Evolutionary conservation across 2,888 invertebrate species (phyloP).

Genomic region (Drosophila setosimentum): DNA sequence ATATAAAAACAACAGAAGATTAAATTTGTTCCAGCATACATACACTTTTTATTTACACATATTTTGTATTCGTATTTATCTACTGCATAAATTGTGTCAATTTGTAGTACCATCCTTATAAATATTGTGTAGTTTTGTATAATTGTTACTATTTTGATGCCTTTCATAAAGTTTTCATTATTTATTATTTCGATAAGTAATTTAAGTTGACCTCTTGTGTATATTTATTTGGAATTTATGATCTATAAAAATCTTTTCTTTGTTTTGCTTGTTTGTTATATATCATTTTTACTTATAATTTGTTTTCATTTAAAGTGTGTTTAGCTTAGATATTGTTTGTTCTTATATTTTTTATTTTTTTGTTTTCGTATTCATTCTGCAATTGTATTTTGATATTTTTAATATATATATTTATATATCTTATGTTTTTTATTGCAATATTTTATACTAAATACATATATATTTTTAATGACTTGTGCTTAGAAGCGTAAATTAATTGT

Average conservation of each 20-base stretch:
- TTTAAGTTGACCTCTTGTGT: slow-evolving; percentile 44
- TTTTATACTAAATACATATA: slow-evolving; percentile 62
- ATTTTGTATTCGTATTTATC: slow-evolving; percentile 52
- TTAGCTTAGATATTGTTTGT: slow-evolving; percentile 30
- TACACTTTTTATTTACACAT: slow-evolving; percentile 60
- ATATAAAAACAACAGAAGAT: slow-evolving; percentile 54
- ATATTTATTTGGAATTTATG: slow-evolving; percentile 50
- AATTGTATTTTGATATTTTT: slow-evolving; percentile 20
- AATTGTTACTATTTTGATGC: slow-evolving; percentile 48
- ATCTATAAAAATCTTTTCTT: slow-evolving; percentile 56
- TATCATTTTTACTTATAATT: slow-evolving; percentile 17
- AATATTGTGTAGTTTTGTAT: slow-evolving; percentile 65
- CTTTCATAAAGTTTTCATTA: slow-evolving; percentile 35
- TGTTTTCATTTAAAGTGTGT: slow-evolving; percentile 8
- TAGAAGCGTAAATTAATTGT: slow-evolving; percentile 63
- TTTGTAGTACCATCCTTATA: slow-evolving; percentile 49
- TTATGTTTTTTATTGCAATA: slow-evolving; percentile 23
- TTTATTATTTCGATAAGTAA: slow-evolving; percentile 60
- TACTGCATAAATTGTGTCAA: slow-evolving; percentile 61
- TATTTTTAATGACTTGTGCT: slow-evolving; percentile 78
- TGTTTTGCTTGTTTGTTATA: slow-evolving; percentile 13
- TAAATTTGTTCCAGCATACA: slow-evolving; percentile 55
- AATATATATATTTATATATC: slow-evolving; percentile 3
- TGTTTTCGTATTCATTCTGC: slow-evolving; percentile 23
- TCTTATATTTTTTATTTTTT: slow-evolving; percentile 19